Evolutionary conservation across 2,113 vertebrate genomes (phyloP).

Genomic region (Chascanopsetta lugubris): DNA sequence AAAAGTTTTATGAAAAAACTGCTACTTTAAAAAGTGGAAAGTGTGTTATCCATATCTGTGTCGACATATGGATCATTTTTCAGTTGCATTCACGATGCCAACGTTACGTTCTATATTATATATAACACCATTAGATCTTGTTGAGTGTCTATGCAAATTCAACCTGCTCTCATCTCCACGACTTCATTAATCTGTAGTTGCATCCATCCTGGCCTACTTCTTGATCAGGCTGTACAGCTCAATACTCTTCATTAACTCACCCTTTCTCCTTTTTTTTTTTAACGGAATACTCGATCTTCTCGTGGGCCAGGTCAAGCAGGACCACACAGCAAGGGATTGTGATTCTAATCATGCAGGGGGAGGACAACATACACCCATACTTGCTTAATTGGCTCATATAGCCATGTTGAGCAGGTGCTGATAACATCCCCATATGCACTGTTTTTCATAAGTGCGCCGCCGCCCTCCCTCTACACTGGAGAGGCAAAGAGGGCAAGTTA

Average conservation of each 20-base stretch:
- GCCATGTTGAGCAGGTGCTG: constrained; percentile 61
- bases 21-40: background rate
- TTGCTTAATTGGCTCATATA: constrained; percentile 72
- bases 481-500: constrained; percentile 48
- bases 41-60: background rate
- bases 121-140: constrained; percentile 47
- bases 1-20: background rate
- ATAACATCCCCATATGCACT: constrained; percentile 55
- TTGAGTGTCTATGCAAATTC: constrained; percentile 53
- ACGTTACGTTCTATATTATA: constrained; percentile 34
- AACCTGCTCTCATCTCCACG: constrained; percentile 35
- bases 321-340: constrained; percentile 40
- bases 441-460: constrained; percentile 38
- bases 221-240: constrained; percentile 46
- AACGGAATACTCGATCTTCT: constrained; percentile 44
- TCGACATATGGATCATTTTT: constrained; percentile 2
- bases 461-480: background rate
- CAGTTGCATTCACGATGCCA: constrained; percentile 14
- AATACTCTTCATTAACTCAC: constrained; percentile 59
- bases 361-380: constrained; percentile 56
- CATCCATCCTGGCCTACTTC: constrained; percentile 55
- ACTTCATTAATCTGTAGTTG: constrained; percentile 70
- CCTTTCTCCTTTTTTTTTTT: constrained; percentile 45
- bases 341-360: constrained; percentile 59
- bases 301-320: constrained; percentile 42